Evolutionary conservation across 2,888 invertebrate species (phyloP), one percentile per base, ranked within the genome.

Genomic region (Thymelicus sylvestris): DNA sequence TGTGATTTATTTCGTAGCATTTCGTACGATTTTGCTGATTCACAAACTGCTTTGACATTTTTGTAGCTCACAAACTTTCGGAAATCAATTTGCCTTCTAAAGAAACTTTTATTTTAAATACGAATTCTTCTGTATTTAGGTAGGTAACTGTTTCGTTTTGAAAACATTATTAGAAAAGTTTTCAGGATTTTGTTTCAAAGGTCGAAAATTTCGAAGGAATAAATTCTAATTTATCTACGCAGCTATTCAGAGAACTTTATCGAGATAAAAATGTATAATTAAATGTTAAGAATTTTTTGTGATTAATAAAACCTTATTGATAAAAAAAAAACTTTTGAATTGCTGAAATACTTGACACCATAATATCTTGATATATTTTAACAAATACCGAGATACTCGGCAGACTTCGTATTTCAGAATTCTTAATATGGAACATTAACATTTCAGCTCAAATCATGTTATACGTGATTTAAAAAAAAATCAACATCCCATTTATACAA

Each of bases 151-250:
- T 65, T 69, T 59, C 64, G 64, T 73, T 71, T 61, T 52, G 66
- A 66, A 59, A 71, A 64, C 59, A 59, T 65, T 69, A 69, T 69
- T 69, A 69, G 65, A 69, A 69, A 69, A 69, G 64, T 69, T 69
- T 41, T 15, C 59, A 38, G 63, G 59, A 69, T 69, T 64, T 64
- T 69, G 47, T 59, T 69, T 59, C 69, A 64, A 64, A 64, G 59
- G 69, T 69, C 59, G 59, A 69, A 59, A 59, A 64, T 64, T 59
- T 64, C 64, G 65, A 59, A 64, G n/a, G 41, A 59, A 64, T 69
- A 57, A 69, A 64, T 64, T 64, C 38, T 50, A 39, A 64, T 69
- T 69, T 69, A 63, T 57, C 64, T 69, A 60, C 63, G 38, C 47
- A 57, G 68, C 63, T 57, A 64, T 63, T n/a, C 47, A 68, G 39